Evolutionary conservation across 2,888 invertebrate genomes (phyloP), one percentile per base, ranked within the genome.

Genomic region (Lasius fuliginosus): DNA sequence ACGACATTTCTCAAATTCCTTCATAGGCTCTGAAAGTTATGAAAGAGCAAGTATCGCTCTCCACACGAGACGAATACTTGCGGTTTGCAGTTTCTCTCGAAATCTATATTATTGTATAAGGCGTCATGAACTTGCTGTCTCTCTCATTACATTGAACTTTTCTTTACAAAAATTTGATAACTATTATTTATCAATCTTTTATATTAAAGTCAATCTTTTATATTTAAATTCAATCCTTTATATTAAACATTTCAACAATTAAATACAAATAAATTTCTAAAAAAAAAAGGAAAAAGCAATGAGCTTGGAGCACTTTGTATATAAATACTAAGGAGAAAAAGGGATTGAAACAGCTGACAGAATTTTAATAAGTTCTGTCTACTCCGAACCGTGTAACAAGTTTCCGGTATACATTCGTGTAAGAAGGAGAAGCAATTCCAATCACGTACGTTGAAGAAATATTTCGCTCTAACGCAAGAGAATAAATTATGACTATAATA

Each of bases 321-420:
- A 33, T 74, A 60, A 27, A 49, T 30, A 60, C 6, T 3, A 42
- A 40, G 36, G 42, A 64, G 40, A 64, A 62, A 82, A 82, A 82
- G 82, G 82, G 15, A 62, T 6, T 53, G 23, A 76, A 40, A 65
- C 81, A 82, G 81, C 60, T 74, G 33, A 73, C 64, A 58, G 30
- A 71, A 36, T 36, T 36, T 5, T 42, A 60, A 79, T 36, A 36
- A 67, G 23, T 79, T 42, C 71, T 53, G 49, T 81, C 85, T 86
- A 84, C 60, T 46, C 58, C 4, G 58, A 86, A 71, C 23, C 42
- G 56, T 82, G 64, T 82, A 83, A 83, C 71, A 69, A 82, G 46
- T 71, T 83, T 83, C 71, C 71, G 82, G 33, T 82, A 82, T 64
- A 76, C 33, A 42, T 62, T 64, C 11, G 53, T 82, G 53, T 27